A percentile compares a stretch with the other conserved stretches of the same genome.
These are phyloP conservation scores for Epistrophe grossulariae DNA, from an alignment of 2,888 invertebrate genomes.

Conservation along the genomic window DNA sequence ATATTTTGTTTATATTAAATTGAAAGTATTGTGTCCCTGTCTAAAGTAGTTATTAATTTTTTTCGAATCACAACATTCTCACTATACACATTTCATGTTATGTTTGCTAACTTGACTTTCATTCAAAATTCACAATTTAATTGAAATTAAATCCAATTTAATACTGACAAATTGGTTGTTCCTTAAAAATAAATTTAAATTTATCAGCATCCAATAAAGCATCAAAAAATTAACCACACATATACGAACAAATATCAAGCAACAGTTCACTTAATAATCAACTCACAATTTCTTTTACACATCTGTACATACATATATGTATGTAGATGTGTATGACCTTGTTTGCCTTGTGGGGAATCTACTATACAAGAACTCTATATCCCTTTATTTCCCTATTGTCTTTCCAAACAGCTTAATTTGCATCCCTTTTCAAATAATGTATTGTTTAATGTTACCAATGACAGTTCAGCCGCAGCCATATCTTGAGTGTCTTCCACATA, in stretches of 20 bases:
- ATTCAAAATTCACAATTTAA: background rate
- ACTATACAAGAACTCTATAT: conserved; percentile 11
- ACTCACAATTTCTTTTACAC: background rate
- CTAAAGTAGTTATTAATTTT: too few species aligned
- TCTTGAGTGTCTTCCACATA: conserved; percentile 16
- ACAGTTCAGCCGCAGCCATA: conserved; percentile 38
- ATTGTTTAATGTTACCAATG: conserved; percentile 56
- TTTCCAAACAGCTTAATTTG: conserved; percentile 62
- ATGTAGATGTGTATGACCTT: background rate
- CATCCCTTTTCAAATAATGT: conserved; percentile 45
- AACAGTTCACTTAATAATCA: conserved; percentile 35
- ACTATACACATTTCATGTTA: too few species aligned
- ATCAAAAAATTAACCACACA: background rate
- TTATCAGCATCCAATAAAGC: background rate
- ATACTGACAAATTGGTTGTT: background rate
- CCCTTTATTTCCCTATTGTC: conserved; percentile 33
- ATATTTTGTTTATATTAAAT: too few species aligned
- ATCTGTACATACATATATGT: too few species aligned
- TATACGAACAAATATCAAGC: background rate
- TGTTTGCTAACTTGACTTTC: too few species aligned
- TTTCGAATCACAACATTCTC: too few species aligned
- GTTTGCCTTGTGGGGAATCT: background rate
- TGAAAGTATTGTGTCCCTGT: too few species aligned
- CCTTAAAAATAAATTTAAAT: background rate
- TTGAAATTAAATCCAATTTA: background rate